Evolutionary conservation across 2,888 invertebrate species (phyloP), one percentile per base, ranked within the genome.

Genomic region (Cryptus viduatorius): DNA sequence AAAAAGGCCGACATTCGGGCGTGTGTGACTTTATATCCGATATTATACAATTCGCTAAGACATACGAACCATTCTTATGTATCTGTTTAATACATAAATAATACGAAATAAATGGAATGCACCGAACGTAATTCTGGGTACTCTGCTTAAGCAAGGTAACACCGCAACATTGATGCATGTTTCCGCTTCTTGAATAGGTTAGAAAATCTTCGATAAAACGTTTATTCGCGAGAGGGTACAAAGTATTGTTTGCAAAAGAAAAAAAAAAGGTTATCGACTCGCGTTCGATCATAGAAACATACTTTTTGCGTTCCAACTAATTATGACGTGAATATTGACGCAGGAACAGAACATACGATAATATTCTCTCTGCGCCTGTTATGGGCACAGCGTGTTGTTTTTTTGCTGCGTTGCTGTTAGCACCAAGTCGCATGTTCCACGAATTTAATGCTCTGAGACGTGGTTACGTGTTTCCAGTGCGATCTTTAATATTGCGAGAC

Each of bases 1-100:
- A 88, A 90, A 61, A 89, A 90, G 90, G 89, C 88, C 90, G 90
- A 90, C 87, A 88, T 87, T 87, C 89, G 88, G 89, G 89, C 88
- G 90, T 89, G 89, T 91, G 89, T 90, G 89, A 89, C 88, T 88
- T 87, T 87, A n/a, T 29, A 50, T 89, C 87, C 79, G 86, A 88
- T 87, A 86, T 86, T 86, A 87, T 86, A 87, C 46, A 77, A 48
- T 77, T 42, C 48, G 48, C 59, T 44, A 61, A 50, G 79, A 80
- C 80, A 83, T 80, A 85, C 85, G 79, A 79, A 79, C 84, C 86
- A 85, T 88, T 87, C 86, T 89, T 89, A 90, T 89, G 86, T 89
- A 90, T 89, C 87, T 84, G 89, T 89, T 89, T 84, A 78, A 85
- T 87, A 87, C 86, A 88, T 87, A 88, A 87, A 29, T 46, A 82